Percentiles rank a stretch among this genome's conserved stretches.
Evolutionary conservation across 2,888 invertebrate genomes (phyloP).

Genomic region (Metallyticus violacea): DNA sequence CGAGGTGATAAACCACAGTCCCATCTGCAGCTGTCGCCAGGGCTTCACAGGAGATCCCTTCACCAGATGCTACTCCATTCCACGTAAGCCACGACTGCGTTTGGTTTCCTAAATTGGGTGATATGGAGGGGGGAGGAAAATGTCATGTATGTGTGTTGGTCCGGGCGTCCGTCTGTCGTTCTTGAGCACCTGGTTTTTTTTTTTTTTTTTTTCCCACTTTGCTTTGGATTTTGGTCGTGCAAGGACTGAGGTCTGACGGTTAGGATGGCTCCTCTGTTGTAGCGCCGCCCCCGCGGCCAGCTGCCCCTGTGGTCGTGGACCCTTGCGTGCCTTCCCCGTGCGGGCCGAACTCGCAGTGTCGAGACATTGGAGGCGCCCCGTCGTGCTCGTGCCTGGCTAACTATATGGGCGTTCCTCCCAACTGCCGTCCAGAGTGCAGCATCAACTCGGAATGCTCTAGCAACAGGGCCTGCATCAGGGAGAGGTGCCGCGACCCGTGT

Average conservation of each 20-base stretch:
- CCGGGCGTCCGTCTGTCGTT: neutral
- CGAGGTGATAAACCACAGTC: conserved; percentile 64
- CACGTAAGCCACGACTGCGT: conserved; percentile 65
- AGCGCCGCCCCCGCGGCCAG: conserved; percentile 40
- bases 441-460: conserved; percentile 67
- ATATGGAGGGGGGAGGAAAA: neutral
- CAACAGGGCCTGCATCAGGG: conserved; percentile 69
- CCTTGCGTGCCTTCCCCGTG: conserved; percentile 52
- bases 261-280: neutral
- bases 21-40: conserved; percentile 66
- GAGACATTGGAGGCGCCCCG: conserved; percentile 53
- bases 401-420: conserved; percentile 64
- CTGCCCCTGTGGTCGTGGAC: conserved; percentile 42
- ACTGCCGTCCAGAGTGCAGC: conserved; percentile 65
- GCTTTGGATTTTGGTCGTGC: neutral
- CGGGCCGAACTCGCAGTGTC: conserved; percentile 61
- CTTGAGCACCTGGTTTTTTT: neutral
- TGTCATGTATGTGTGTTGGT: neutral
- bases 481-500: conserved; percentile 76
- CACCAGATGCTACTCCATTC: conserved; percentile 40
- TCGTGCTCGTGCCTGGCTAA: conserved; percentile 59
- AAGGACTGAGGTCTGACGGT: neutral
- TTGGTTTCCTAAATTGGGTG: neutral
- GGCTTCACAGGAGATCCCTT: conserved; percentile 75
- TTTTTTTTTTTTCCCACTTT: no score